Conservation (phyloP, 1,140 invertebrate genomes). For the Microplitis demolitor region DNA sequence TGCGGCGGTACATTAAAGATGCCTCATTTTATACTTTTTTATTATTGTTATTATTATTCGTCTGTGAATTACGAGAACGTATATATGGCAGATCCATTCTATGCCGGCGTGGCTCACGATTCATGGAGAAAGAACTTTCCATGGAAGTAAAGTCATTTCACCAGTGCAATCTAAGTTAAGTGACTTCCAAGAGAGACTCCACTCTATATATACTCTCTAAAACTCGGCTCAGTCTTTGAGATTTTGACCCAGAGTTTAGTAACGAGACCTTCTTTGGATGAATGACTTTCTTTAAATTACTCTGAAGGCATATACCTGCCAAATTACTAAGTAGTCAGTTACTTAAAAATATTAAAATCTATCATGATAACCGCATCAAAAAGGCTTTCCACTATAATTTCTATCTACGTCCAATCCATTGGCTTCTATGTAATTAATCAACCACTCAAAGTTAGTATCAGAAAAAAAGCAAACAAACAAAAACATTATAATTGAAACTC, state of each 20-base stretch:
- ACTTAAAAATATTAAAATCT: background rate
- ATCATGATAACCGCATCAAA: too few species aligned
- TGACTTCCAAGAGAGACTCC: conserved; percentile 58
- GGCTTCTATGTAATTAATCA: too few species aligned
- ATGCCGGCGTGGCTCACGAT: conserved; percentile 7
- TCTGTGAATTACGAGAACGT: background rate
- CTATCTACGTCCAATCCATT: too few species aligned
- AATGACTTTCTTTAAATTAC: conserved; percentile 2
- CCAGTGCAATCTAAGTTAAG: conserved; percentile 62
- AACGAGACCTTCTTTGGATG: background rate
- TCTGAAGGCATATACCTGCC: background rate
- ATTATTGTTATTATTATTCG: background rate
- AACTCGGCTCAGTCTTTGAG: conserved; percentile 43
- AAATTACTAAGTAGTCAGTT: background rate
- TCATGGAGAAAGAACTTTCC: conserved; percentile 44
- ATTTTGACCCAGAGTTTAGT: conserved; percentile 19
- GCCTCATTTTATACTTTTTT: background rate
- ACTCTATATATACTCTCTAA: conserved; percentile 25
- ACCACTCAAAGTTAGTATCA: too few species aligned
- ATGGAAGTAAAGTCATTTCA: conserved; percentile 60
- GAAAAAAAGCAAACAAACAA: background rate
- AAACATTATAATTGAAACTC: background rate
- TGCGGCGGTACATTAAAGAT: background rate
- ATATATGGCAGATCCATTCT: conserved; percentile 13
- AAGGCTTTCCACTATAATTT: too few species aligned